Evolutionary conservation across 2,113 vertebrate species (phyloP).

Genomic region (Chloebia gouldiae): DNA sequence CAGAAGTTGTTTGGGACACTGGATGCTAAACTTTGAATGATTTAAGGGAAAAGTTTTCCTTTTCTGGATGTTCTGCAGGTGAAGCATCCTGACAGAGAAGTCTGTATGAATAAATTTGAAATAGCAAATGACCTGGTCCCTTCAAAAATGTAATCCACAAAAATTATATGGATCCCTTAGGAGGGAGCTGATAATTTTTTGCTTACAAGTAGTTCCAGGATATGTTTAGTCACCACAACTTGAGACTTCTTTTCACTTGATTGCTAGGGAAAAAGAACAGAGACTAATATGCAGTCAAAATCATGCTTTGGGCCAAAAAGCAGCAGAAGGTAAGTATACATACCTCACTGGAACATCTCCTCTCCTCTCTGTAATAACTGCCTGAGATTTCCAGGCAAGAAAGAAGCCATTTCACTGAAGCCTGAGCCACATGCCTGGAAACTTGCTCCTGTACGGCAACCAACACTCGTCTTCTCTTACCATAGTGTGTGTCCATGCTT

Average conservation of each 20-base stretch:
- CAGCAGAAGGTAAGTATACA: neutral
- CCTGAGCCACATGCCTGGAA: neutral
- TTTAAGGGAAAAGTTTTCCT: neutral
- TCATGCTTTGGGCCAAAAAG: neutral
- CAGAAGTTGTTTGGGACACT: neutral
- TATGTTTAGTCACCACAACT: neutral
- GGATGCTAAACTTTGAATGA: neutral
- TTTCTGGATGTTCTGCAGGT: neutral
- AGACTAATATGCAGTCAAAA: neutral
- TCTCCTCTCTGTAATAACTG: neutral
- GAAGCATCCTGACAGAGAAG: neutral
- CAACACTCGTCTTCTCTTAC: neutral
- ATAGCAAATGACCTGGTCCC: neutral
- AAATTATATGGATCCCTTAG: neutral
- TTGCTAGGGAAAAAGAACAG: neutral
- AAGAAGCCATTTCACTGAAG: neutral
- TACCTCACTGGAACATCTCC: neutral
- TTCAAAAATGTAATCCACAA: neutral
- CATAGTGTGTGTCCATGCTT: neutral
- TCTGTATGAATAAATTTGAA: neutral
- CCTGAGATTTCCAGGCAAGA: neutral
- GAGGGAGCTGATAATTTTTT: neutral
- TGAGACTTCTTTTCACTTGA: neutral
- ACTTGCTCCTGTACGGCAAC: neutral
- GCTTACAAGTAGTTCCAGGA: neutral